phyloP scores from a whole-genome alignment of 2,888 invertebrate species.

The Tipula confusa region DNA sequence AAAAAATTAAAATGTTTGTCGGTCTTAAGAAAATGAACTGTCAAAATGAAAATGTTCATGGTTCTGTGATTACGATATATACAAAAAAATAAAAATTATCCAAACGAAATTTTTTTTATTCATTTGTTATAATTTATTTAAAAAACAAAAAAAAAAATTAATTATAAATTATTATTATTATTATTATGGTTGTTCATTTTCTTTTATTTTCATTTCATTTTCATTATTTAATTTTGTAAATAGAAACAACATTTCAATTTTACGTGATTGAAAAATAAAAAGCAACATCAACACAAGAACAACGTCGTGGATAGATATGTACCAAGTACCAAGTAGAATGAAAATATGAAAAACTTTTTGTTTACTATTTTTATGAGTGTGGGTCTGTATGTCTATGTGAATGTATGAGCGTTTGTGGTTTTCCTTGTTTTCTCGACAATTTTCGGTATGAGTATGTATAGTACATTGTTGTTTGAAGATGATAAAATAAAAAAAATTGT shows the following conservation, averaged over 20 bases:
- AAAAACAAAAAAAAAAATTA: background rate
- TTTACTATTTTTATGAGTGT: background rate
- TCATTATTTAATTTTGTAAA: background rate
- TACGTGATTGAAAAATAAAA: conserved; percentile 3
- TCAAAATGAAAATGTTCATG: background rate
- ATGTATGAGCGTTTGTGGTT: too few relatives aligned
- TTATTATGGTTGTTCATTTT: background rate
- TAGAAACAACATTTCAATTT: conserved; percentile 7
- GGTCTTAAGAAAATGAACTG: background rate
- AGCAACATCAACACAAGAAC: background rate
- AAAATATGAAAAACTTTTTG: background rate
- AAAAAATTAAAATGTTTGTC: background rate
- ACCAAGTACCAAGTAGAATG: background rate
- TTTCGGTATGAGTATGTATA: background rate
- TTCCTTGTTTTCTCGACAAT: background rate
- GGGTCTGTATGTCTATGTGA: too few relatives aligned
- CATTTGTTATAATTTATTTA: conserved; percentile 10
- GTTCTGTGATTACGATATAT: background rate
- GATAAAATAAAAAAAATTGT: background rate
- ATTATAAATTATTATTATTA: background rate
- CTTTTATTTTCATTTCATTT: background rate
- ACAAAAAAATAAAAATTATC: background rate
- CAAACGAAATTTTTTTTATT: background rate
- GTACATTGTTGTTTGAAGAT: background rate
- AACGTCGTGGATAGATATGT: too few relatives aligned